These are phyloP conservation scores for Puffinus mauretanicus DNA, from an alignment of 2,113 vertebrate genomes.

Conservation along the genomic window DNA sequence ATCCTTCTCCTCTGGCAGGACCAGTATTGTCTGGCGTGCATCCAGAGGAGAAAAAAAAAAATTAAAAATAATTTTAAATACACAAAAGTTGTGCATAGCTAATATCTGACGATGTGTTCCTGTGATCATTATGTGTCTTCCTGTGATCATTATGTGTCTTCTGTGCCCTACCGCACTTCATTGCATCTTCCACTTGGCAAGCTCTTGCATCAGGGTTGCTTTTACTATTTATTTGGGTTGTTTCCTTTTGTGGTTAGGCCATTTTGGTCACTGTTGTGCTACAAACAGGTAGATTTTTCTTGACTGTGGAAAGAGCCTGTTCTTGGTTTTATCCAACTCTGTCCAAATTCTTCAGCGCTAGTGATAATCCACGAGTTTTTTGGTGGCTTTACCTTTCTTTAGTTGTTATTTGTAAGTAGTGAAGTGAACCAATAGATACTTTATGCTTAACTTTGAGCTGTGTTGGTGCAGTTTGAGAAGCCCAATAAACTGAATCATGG, in stretches of 20 bases:
- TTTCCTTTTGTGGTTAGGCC: neutral
- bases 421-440: neutral
- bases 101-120: neutral
- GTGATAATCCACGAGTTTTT: accelerated
- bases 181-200: neutral
- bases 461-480: neutral
- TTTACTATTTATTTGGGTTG: neutral
- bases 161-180: neutral
- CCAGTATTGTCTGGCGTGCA: neutral
- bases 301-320: neutral
- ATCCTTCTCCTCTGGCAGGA: neutral
- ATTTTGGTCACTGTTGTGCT: neutral
- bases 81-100: neutral
- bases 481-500: neutral
- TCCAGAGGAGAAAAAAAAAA: neutral
- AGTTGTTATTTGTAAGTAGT: neutral
- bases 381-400: neutral
- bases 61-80: neutral
- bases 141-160: neutral
- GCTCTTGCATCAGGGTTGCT: neutral
- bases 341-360: neutral
- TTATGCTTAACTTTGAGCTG: neutral
- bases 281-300: neutral
- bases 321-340: neutral
- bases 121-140: neutral